Evolutionary conservation across 1,140 invertebrate genomes (phyloP), one percentile per base, ranked within the genome.

Genomic region (Tetragonula clypearis): DNA sequence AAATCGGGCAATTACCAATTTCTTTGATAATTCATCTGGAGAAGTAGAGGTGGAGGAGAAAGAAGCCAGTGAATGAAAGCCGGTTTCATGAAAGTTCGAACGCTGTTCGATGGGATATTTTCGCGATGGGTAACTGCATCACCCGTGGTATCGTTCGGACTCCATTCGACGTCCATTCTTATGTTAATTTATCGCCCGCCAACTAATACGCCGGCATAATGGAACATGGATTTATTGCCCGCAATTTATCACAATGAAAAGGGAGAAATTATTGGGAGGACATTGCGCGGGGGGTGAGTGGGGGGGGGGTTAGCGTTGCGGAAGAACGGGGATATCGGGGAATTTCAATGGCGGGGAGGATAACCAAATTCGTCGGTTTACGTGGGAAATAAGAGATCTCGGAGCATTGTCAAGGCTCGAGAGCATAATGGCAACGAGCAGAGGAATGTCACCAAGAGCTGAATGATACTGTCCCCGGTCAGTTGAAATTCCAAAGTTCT

Each of bases 141-240:
- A 9, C 26, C 26, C 58, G 30, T 41, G 17, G 55, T 41, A 80
- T 55, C 80, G 72, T 60, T 77, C 75, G 75, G 55, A 77, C 56
- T 77, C 56, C 11, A 76, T 76, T 76, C 74, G 56, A 62, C 30
- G 56, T 60, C 56, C 56, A 77, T 77, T 77, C 75, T 77, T 77
- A 77, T 77, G 75, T 77, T 77, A 77, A 77, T 77, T 77, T 77
- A 77, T 77, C 56, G 23, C 2, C 30, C 12, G 75, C 56, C 56
- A 41, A 77, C 75, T 60, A 77, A 60, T 77, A 60, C 75, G 56
- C 6, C 56, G 56, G 75, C 30, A 77, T 77, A 77, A 77, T 77
- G 30, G 75, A n/a, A 77, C 75, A 77, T 19, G 75, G 75, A 77
- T 77, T 77, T 77, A 77, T 77, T 41, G 75, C 30, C 30, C 5